phyloP scores from a whole-genome alignment of 1,140 invertebrate genomes.

The Eurosta solidaginis region DNA sequence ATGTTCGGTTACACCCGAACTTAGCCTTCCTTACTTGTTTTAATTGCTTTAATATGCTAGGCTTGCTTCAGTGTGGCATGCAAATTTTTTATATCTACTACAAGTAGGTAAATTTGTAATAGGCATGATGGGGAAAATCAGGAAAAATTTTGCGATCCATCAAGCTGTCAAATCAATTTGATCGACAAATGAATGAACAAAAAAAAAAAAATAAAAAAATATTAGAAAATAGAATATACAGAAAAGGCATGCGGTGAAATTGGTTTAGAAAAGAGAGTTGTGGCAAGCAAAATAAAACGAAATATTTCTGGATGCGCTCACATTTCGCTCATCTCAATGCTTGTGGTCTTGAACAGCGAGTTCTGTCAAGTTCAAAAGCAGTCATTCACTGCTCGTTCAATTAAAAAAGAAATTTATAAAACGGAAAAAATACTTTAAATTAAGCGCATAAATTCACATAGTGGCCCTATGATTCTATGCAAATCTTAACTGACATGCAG shows the following conservation, averaged over 20 bases:
- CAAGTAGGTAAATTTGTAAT: too few species aligned
- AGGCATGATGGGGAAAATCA: neutral
- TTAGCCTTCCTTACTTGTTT: too few species aligned
- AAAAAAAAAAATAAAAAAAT: neutral
- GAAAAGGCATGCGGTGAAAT: neutral
- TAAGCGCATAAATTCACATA: neutral
- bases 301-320: neutral
- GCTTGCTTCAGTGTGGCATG: neutral
- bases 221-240: too few species aligned
- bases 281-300: neutral
- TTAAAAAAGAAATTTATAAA: neutral
- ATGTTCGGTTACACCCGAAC: too few species aligned
- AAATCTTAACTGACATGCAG: neutral
- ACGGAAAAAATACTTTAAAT: neutral
- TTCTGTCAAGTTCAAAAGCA: conserved; percentile 15
- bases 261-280: neutral
- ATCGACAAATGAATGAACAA: neutral
- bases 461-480: neutral
- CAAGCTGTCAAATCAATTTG: conserved; percentile 16
- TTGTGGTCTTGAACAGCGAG: too few species aligned
- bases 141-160: conserved; percentile 17
- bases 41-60: neutral
- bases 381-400: neutral
- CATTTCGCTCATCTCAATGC: too few species aligned
- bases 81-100: neutral